Evolutionary conservation across 2,888 invertebrate genomes (phyloP).

Genomic region (Strigamia transsilvanica): DNA sequence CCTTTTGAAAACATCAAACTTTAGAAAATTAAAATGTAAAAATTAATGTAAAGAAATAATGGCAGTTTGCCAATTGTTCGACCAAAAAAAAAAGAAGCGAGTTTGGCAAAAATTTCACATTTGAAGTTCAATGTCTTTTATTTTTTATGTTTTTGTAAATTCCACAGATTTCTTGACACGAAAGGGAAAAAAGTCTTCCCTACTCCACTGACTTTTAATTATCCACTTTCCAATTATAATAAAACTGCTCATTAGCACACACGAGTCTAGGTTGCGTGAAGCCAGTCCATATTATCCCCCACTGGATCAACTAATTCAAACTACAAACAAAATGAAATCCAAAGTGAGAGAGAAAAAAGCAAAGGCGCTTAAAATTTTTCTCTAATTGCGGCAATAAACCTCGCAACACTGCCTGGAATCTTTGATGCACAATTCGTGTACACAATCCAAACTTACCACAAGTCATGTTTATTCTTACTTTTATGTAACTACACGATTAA

Average conservation of each 20-base stretch:
- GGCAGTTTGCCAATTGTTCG: background rate
- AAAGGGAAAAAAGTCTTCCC: background rate
- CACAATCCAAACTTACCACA: background rate
- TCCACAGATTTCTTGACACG: background rate
- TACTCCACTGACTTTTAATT: slow-evolving; percentile 37
- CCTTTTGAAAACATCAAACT: too few relatives aligned
- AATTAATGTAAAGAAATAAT: background rate
- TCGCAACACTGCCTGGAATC: background rate
- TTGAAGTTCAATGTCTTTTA: background rate
- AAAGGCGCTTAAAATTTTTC: slow-evolving; percentile 4
- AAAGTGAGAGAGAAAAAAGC: background rate
- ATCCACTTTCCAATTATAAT: slow-evolving; percentile 43
- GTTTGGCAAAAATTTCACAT: background rate
- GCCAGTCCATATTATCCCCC: slow-evolving; percentile 37
- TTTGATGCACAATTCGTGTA: background rate
- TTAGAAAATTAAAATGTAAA: background rate
- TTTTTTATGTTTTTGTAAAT: background rate
- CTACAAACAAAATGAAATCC: slow-evolving; percentile 23
- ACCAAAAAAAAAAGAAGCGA: background rate
- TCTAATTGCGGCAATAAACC: slow-evolving; percentile 15
- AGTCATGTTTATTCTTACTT: slow-evolving; percentile 1
- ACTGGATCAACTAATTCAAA: slow-evolving; percentile 24
- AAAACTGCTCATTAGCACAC: slow-evolving; percentile 42
- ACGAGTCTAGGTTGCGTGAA: slow-evolving; percentile 27
- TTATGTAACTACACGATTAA: background rate